Conservation (phyloP, 2,888 invertebrate species). For the Erynnis tages region DNA sequence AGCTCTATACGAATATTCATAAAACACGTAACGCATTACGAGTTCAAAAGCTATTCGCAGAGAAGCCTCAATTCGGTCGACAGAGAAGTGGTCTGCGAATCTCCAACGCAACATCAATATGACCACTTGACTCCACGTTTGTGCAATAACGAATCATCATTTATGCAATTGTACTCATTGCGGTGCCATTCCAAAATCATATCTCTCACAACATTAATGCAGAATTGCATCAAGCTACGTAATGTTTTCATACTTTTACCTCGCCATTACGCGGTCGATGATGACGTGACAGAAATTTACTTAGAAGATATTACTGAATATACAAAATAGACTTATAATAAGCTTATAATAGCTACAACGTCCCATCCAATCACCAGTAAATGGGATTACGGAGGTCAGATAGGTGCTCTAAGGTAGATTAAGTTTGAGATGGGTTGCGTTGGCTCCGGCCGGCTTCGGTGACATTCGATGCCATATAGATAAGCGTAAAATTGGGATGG, state of each 20-base stretch:
- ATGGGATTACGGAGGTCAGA: slow-evolving; percentile 1
- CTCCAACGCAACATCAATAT: no score
- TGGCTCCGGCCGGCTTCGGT: neutral
- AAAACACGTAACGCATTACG: no score
- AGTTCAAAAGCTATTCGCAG: no score
- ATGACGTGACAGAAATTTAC: slow-evolving; percentile 12
- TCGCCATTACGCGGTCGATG: neutral
- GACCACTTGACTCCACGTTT: neutral
- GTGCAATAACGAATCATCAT: slow-evolving; percentile 2
- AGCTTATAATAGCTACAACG: neutral
- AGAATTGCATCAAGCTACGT: slow-evolving; percentile 5
- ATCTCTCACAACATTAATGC: neutral
- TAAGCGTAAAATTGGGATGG: neutral
- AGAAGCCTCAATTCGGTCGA: no score
- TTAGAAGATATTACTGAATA: no score
- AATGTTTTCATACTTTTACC: slow-evolving; percentile 14
- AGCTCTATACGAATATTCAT: no score
- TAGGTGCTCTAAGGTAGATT: neutral
- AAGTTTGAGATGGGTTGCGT: neutral
- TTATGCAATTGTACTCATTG: slow-evolving; percentile 6
- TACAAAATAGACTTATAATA: neutral
- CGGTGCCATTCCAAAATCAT: slow-evolving; percentile 6
- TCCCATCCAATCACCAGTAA: neutral
- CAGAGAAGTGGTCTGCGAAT: no score
- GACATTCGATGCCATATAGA: neutral